Conservation (phyloP, 1,140 invertebrate species). For the Phocides pigmalion region DNA sequence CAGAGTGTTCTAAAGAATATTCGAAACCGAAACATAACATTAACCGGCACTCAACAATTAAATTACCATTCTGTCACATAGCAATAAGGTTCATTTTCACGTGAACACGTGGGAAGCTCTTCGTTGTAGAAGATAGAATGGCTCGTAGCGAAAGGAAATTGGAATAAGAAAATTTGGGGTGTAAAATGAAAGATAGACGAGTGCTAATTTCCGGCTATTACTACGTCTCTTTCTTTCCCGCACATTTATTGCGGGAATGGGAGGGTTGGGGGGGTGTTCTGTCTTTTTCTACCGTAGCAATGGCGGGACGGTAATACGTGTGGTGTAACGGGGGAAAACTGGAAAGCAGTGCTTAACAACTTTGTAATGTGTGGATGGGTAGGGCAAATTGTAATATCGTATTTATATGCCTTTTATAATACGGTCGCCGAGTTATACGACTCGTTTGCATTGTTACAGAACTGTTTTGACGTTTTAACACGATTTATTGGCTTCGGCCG, state of each 20-base stretch:
- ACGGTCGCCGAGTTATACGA: not conserved
- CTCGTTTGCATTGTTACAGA: not conserved
- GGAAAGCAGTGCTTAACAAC: slow-evolving; percentile 41
- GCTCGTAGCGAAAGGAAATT: slow-evolving; percentile 80
- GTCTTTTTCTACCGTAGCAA: slow-evolving; percentile 65
- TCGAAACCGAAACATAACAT: slow-evolving; percentile 54
- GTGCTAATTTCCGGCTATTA: slow-evolving; percentile 83
- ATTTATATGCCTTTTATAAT: slow-evolving; percentile 29
- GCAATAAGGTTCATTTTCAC: slow-evolving; percentile 37
- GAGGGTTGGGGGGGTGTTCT: slow-evolving; percentile 54
- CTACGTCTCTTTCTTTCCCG: slow-evolving; percentile 82
- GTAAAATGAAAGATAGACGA: slow-evolving; percentile 84
- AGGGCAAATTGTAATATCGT: slow-evolving; percentile 42
- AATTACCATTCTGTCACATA: slow-evolving; percentile 46
- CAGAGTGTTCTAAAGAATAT: slow-evolving; percentile 78
- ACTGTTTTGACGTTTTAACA: no score
- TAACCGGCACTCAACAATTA: slow-evolving; percentile 12
- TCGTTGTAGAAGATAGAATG: slow-evolving; percentile 52
- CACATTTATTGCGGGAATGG: slow-evolving; percentile 68
- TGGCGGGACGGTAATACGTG: slow-evolving; percentile 19
- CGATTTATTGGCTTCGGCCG: no score
- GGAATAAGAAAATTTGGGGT: slow-evolving; percentile 84
- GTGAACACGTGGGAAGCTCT: slow-evolving; percentile 25
- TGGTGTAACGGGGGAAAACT: slow-evolving; percentile 38
- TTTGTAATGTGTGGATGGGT: slow-evolving; percentile 43